Evolutionary conservation across 2,888 invertebrate species (phyloP), one percentile per base, ranked within the genome.

Genomic region (Lacanobia oleracea): DNA sequence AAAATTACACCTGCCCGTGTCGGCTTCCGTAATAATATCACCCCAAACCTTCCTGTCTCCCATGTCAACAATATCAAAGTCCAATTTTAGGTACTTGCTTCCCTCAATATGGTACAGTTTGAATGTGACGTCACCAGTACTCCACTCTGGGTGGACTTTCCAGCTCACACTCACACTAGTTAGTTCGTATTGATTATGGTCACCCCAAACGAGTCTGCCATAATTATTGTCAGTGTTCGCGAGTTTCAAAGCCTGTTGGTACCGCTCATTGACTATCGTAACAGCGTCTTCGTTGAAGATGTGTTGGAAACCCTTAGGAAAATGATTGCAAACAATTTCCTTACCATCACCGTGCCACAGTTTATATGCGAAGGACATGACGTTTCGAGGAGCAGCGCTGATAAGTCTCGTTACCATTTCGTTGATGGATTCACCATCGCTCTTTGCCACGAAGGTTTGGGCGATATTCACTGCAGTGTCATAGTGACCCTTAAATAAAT

Each of bases 1-100:
- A 56, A 33, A 56, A 4, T 9, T 56, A 18, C 33, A 33, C 18
- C 33, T 33, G 9, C 33, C 18, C 18, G 33, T 33, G 18, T 10
- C 3, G 18, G 56, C 33, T 18, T 33, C 23, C 21, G 51, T n/a
- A n/a, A 57, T 1, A 81, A 75, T 27, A 27, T 3, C 3, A 9
- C 88, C 90, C 77, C 78, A 88, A 27, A 76, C 84, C 68, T 81
- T 64, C 45, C 88, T 85, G 33, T 88, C 86, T 7, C 87, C 84
- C 27, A 68, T 59, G 1, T 48, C 56, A 33, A 85, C 85, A 2
- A 57, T 72, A 16, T 70, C 76, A 0, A 43, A 77, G 23, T 84
- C 88, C 10, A 91, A 74, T 59, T 87, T 89, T n/a, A 91, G 79
- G 64, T 81, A 88, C 81, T 87, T 83, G 18, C 67, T 72, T 23